Conservation (phyloP, 2,113 vertebrate genomes). For the Stegostoma tigrinum region DNA sequence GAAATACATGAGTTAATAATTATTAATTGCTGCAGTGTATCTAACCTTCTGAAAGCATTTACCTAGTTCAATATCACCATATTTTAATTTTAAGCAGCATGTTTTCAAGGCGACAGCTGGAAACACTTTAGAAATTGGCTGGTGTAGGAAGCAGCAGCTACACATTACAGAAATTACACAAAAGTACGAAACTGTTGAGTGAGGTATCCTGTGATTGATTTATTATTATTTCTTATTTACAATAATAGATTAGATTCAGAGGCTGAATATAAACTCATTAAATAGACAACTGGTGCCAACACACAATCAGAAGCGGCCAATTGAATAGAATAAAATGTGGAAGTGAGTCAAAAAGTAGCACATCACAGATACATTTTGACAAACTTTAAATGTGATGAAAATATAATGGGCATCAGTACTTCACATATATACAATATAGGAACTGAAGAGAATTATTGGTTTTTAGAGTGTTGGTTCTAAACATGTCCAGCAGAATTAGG, state of each 20-base stretch:
- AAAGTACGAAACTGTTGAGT: not conserved
- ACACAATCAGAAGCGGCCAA: not conserved
- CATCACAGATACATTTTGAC: not conserved
- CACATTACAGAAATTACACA: not conserved
- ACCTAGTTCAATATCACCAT: not conserved
- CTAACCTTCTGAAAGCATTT: not conserved
- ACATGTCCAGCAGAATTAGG: not conserved
- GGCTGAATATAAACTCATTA: not conserved
- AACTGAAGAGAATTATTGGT: not conserved
- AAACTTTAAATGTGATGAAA: not conserved
- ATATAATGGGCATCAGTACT: not conserved
- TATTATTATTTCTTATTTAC: not conserved
- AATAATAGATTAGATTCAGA: not conserved
- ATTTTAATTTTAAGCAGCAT: not conserved
- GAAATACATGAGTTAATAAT: not conserved
- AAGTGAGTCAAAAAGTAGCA: not conserved
- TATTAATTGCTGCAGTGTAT: not conserved
- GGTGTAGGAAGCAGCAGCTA: not conserved
- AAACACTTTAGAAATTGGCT: not conserved
- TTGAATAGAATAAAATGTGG: not conserved
- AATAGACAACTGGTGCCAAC: not conserved
- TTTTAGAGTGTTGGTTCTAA: not conserved
- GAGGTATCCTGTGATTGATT: not conserved
- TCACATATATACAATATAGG: not conserved
- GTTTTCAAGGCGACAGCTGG: not conserved